Base-by-base conservation (phyloP, 2,797 vertebrate genomes). In the Kryptopterus vitreolus region DNA sequence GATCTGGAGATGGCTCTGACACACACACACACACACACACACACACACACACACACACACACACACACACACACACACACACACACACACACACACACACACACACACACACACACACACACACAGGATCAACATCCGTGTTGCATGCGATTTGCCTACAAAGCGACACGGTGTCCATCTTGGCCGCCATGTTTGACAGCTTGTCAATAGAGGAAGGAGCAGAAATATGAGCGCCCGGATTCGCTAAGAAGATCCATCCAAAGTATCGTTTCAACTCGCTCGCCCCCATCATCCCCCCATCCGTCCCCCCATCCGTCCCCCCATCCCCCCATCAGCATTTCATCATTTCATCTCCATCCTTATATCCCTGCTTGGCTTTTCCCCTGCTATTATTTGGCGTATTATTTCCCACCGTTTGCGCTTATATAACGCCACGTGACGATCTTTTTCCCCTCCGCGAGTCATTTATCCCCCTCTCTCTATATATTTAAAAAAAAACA, bases 121-220 rank as follows among this genome's bases (percentile, higher is more conserved):
- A 52, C 38, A 57, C 43, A 61, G 66, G 71, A 83, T 63, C 81
- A 82, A 81, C 84, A 85, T 78, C 79, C 81, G 72, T 77, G 79
- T 77, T 13, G 61, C 72, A 79, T 75, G 84, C 77, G 81, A 86
- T 83, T 83, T 81, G 81, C 83, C 78, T 84, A 79, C 81, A 84
- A 77, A 81, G 81, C 85, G 83, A 83, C 83, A 85, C 52, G 59
- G 79, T 82, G 85, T 85, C 78, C 78, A 50, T 85, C 77, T 82
- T 82, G 79, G 74, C 75, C 43, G 82, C 75, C 78, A 76, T 82
- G 63, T 81, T 76, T 82, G 87, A 84, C 87, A 85, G 84, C 72
- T 87, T 80, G 85, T 88, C 86, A 83, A 88, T 88, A 85, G 26
- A 77, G 73, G 59, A 83, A 80, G 82, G 78, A 82, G 77, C 79